phyloP scores from a whole-genome alignment of 2,113 vertebrate genomes.

The Lepisosteus oculatus region DNA sequence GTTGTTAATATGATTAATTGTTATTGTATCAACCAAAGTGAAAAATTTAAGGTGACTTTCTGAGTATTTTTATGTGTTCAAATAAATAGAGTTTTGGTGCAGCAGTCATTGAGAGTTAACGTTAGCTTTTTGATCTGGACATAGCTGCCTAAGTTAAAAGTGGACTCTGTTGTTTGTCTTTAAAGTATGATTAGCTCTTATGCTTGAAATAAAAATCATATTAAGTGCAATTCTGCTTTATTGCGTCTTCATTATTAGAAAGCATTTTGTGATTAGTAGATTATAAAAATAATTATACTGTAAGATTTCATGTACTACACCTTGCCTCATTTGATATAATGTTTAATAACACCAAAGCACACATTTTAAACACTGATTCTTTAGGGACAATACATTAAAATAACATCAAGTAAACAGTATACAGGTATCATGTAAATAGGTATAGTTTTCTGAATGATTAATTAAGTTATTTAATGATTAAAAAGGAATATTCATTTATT shows the following conservation, averaged over 20 bases:
- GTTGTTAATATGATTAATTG: background rate
- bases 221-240: background rate
- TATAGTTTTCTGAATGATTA: too few relatives aligned
- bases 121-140: constrained; percentile 4
- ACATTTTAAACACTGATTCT: too few relatives aligned
- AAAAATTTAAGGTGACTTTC: constrained; percentile 6
- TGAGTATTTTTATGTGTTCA: constrained; percentile 14
- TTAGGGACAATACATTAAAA: too few relatives aligned
- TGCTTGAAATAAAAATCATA: constrained; percentile 8
- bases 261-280: background rate
- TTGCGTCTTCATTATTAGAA: background rate
- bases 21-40: constrained; percentile 2
- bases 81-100: constrained; percentile 14
- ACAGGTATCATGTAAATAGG: too few relatives aligned
- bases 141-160: background rate
- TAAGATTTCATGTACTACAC: background rate
- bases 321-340: too few relatives aligned
- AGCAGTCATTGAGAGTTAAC: background rate
- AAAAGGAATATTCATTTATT: too few relatives aligned
- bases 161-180: background rate
- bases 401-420: too few relatives aligned
- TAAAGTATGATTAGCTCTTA: background rate
- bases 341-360: too few relatives aligned
- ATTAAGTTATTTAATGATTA: too few relatives aligned
- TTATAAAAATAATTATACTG: background rate